Evolutionary conservation across 2,113 vertebrate genomes (phyloP), one percentile per base, ranked within the genome.

Genomic region (Indri indri): DNA sequence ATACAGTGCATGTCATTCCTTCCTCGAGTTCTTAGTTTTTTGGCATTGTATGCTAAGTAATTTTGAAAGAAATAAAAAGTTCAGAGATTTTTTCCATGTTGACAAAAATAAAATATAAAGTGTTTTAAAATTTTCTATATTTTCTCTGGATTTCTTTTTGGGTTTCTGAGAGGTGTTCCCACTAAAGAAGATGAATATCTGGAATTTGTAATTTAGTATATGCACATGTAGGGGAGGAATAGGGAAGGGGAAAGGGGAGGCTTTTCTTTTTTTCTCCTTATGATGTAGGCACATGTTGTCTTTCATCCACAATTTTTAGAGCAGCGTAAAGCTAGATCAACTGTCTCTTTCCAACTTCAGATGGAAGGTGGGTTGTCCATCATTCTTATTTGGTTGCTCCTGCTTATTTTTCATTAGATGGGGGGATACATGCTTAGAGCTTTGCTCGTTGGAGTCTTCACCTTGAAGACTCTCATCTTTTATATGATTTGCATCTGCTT

Each of bases 51-150:
- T 77, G 47, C 13, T 32, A 84, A 32, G 70, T 95, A 47, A 88
- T 96, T 97, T 87, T 82, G 76, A 40, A 84, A 95, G 80, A 88
- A 84, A 94, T 91, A 22, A 92, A 73, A 96, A 94, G n/a, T 85
- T 95, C 68, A 80, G 17, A 80, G 52, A n/a, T 66, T 85, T 54
- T 93, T 82, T 70, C 47, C n/a, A 79, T 80, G 54, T 54, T 90
- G 66, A 91, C 59, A 97, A 90, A 96, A 95, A 90, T 81, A 71
- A 93, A 96, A 95, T 95, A 83, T 88, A 93, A 63, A 57, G 45
- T 86, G 50, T 71, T 86, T 95, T 81, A 5, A 77, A 63, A 79
- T 77, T 89, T 88, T 88, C 76, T 90, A 1, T 93, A 52, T 95
- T 97, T 90, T 95, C 42, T 91, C 59, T 88, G 45, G n/a, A 71